phyloP scores from a whole-genome alignment of 2,113 vertebrate genomes.

The Eulacestoma nigropectus region DNA sequence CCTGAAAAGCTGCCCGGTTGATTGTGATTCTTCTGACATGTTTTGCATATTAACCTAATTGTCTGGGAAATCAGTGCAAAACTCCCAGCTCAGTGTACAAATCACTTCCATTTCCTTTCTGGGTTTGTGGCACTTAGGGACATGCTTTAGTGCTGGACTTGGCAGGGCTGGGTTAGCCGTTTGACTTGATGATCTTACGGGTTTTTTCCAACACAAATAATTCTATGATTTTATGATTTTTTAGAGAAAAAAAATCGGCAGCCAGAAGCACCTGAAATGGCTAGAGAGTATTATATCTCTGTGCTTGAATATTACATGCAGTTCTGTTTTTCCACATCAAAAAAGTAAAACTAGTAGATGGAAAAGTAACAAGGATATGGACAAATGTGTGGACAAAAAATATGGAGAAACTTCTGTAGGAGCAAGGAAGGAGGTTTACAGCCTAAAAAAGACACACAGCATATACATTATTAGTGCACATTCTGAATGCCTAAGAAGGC shows the following conservation, averaged over 20 bases:
- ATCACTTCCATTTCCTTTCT: background rate
- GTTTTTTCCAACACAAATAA: background rate
- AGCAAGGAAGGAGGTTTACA: background rate
- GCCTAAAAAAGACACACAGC: background rate
- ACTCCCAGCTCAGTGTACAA: background rate
- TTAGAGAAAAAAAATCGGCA: background rate
- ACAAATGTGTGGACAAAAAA: background rate
- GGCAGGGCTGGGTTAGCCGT: background rate
- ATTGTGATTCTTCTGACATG: background rate
- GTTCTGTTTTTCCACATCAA: background rate
- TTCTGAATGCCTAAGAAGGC: background rate
- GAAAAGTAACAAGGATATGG: background rate
- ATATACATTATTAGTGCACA: background rate
- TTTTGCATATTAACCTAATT: background rate
- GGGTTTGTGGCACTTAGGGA: background rate
- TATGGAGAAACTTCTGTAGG: background rate
- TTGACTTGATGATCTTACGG: background rate
- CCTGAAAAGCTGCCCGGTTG: background rate
- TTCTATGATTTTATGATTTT: background rate
- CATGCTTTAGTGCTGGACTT: background rate
- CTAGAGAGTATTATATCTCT: background rate
- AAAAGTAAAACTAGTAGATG: background rate
- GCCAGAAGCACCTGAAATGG: background rate
- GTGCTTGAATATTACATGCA: background rate
- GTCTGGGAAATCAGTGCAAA: background rate